Base-by-base conservation (phyloP, 2,113 vertebrate genomes). In the Lampris incognitus region DNA sequence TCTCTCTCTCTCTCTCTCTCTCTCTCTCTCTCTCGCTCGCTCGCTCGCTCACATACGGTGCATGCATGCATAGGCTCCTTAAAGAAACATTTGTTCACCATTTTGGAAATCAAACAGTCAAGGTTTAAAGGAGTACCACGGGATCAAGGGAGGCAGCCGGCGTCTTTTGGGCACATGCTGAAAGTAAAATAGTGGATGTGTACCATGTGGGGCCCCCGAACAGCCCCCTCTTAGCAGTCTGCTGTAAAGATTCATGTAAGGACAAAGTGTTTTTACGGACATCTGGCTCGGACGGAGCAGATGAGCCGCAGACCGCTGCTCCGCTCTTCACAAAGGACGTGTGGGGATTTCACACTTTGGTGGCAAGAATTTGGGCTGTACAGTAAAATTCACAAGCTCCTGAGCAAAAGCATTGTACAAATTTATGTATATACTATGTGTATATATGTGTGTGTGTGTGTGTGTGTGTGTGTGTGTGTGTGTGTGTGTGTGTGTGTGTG, bases 101-200 rank as follows among this genome's bases (percentile, higher is more conserved):
- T 72, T 66, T 83, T 72, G 9, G 6, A 66, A 77, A 84, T 73
- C 38, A 72, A 75, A 85, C 66, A 51, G n/a, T 49, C 7, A 57
- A 44, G 51, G 37, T 74, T 69, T 42, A 72, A 78, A 66, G 57
- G 24, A 40, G 50, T 64, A 54, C n/a, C 50, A 13, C 54, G 48
- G 71, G 61, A 72, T 75, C 52, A 54, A 52, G 36, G 54, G 52
- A 55, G 75, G 66, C 52, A 50, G 57, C 52, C 59, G 44, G 77
- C 59, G 49, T 69, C 38, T 54, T 66, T 63, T 67, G 48, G 64
- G 82, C 69, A 75, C 56, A 66, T 9, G 52, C 55, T 65, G 60
- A 78, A 64, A 40, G 59, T 24, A 69, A 73, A 68, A 68, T 40
- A 42, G 69, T 69, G 67, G 49, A 63, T 76, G 50, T n/a, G 49